phyloP scores from a whole-genome alignment of 2,797 vertebrate genomes.

The Onychomys torridus region DNA sequence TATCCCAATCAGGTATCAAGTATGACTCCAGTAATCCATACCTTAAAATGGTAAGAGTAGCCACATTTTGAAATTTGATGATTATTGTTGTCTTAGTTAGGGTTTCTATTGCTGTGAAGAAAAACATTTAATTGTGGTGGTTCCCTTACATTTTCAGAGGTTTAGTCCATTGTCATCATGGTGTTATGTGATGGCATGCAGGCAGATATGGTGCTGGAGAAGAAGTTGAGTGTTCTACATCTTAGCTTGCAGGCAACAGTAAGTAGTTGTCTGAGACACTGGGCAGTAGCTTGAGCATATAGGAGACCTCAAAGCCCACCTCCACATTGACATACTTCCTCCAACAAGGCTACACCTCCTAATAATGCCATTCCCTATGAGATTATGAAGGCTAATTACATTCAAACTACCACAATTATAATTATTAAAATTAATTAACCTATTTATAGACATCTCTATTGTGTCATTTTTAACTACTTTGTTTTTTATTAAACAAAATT shows the following conservation, averaged over 20 bases:
- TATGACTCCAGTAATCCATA: background rate
- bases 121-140: background rate
- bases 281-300: background rate
- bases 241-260: background rate
- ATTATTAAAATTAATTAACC: conserved; percentile 29
- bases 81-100: background rate
- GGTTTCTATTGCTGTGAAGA: background rate
- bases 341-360: background rate
- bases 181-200: background rate
- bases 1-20: background rate
- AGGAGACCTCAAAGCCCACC: background rate
- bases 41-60: conserved; percentile 16
- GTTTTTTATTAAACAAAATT: background rate
- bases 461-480: background rate
- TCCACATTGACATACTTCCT: background rate
- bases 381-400: no score
- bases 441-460: background rate
- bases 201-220: background rate
- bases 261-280: background rate
- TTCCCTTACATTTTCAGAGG: background rate
- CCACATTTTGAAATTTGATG: conserved; percentile 12
- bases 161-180: background rate
- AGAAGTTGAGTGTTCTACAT: background rate
- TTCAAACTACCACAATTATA: background rate
- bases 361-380: no score